Base-by-base conservation (phyloP, 2,797 vertebrate genomes). In the Pseudocheirus occidentalis region DNA sequence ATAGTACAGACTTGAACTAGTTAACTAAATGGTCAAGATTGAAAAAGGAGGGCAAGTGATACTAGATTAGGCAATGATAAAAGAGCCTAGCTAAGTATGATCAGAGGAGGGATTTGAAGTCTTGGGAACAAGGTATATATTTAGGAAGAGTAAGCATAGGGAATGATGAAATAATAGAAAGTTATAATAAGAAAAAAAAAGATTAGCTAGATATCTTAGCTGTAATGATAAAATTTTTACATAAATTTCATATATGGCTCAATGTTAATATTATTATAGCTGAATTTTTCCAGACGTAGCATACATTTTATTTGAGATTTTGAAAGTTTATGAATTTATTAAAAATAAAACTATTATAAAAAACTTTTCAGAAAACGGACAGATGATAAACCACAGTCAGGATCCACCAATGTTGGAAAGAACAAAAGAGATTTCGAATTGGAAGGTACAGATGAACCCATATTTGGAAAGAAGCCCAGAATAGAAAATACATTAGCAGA, bases 381-480 rank as follows among this genome's bases (percentile, higher is more conserved):
- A 1, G 98, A 98, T 96, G 98, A 90, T 14, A 98, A 97, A 46
- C 91, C 97, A 81, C 97, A 98, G 2, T 97, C 95, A 21, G 98
- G 98, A 55, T 95, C 96, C 3, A 87, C 95, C 24, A 97, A 97
- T 73, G 92, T 97, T 12, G 94, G 95, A 0, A 98, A 97, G 92
- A 58, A 7, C 21, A 99, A 99, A 97, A 98, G 99, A 96, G 99
- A 99, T 27, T 90, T 94, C 5, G 99, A 99, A 34, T 92, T 98
- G 0, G 99, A 99, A 50, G 98, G 94, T 14, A 96, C 98, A 3
- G 99, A 99, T 81, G 99, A 99, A 92, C 96, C 98, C 1, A 92
- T 98, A 97, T 99, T 99, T 57, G 99, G 97, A 92, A 99, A 99
- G 98, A 99, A 99, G 55, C 94, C 98, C 5, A 99, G 99, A 93